Evolutionary conservation across 2,113 vertebrate genomes (phyloP).

Genomic region (Rafetus swinhoei): DNA sequence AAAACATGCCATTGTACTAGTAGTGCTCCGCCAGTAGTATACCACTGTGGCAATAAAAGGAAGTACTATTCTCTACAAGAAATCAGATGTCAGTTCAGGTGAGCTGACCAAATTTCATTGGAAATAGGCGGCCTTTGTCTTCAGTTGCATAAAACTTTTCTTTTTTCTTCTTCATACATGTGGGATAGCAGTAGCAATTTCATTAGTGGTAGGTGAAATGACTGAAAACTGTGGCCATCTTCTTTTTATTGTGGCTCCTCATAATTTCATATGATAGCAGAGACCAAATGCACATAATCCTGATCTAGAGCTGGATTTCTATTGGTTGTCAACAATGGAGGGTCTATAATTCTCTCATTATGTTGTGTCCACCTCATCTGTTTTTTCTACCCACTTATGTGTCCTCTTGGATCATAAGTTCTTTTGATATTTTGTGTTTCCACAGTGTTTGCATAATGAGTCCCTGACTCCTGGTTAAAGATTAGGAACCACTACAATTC

Average conservation of each 20-base stretch:
- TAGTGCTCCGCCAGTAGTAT: not conserved
- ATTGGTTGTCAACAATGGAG: not conserved
- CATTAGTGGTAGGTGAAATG: not conserved
- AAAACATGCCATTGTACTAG: not conserved
- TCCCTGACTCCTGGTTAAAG: not conserved
- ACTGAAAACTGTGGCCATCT: not conserved
- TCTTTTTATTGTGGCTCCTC: not conserved
- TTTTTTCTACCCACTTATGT: not conserved
- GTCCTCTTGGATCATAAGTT: not conserved
- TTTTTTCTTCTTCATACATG: not conserved
- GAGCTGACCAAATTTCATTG: not conserved
- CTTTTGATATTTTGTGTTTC: not conserved
- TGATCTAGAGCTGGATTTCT: not conserved
- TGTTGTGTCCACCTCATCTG: not conserved
- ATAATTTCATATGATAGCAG: not conserved
- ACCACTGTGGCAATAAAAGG: not conserved
- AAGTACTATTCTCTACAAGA: not conserved
- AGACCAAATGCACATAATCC: not conserved
- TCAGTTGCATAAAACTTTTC: not conserved
- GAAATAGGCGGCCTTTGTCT: not conserved
- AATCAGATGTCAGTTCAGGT: not conserved
- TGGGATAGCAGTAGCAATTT: not conserved
- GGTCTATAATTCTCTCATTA: accelerated
- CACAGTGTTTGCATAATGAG: not conserved
- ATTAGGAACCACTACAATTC: not conserved